Percentiles rank a stretch among this genome's conserved stretches.
These are phyloP conservation scores for Drosophila antonietae DNA, from an alignment of 2,888 invertebrate genomes.

Conservation along the genomic window DNA sequence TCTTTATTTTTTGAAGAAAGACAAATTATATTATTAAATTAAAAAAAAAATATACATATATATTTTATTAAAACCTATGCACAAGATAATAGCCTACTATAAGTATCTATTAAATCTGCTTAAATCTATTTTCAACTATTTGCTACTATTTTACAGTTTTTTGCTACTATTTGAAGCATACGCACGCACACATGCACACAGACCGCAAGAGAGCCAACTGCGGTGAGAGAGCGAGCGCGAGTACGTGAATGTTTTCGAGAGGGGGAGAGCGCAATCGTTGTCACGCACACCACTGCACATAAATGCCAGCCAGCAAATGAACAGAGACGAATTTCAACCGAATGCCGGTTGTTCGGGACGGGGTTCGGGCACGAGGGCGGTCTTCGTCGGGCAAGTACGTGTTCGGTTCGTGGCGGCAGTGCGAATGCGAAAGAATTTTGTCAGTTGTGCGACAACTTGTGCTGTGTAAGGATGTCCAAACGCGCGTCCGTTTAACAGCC, in stretches of 20 bases:
- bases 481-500: slow-evolving; percentile 81
- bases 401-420: slow-evolving; percentile 44
- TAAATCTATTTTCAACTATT: background rate
- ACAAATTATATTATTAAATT: background rate
- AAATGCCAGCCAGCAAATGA: slow-evolving; percentile 53
- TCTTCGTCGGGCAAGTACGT: slow-evolving; percentile 6
- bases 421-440: slow-evolving; percentile 72
- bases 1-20: background rate
- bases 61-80: background rate
- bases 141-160: slow-evolving; percentile 30
- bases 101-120: background rate
- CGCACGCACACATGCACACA: background rate
- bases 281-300: slow-evolving; percentile 55
- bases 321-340: slow-evolving; percentile 52
- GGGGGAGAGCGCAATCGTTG: slow-evolving; percentile 18
- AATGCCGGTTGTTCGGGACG: slow-evolving; percentile 49
- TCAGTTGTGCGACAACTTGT: slow-evolving; percentile 88
- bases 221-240: slow-evolving; percentile 10
- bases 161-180: slow-evolving; percentile 32
- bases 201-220: background rate
- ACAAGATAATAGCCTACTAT: background rate
- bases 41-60: background rate
- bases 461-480: slow-evolving; percentile 85
- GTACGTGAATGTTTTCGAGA: slow-evolving; percentile 8
- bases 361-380: slow-evolving; percentile 22